Percentiles rank a stretch among this genome's conserved stretches.
These are phyloP conservation scores for Varecia variegata DNA, from an alignment of 2,797 vertebrate genomes.

Conservation along the genomic window DNA sequence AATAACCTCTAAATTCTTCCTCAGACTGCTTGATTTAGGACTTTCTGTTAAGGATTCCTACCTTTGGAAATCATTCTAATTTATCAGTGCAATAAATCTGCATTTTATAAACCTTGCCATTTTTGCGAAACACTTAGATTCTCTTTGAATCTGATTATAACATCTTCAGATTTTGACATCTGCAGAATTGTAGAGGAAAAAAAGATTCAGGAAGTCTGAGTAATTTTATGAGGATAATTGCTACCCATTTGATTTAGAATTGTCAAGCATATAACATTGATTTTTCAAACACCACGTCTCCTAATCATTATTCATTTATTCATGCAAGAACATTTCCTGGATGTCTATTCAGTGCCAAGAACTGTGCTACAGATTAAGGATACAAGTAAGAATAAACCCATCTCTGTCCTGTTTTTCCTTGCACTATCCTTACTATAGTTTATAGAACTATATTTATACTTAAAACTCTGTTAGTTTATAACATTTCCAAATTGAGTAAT, in stretches of 20 bases:
- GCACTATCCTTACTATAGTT: background rate
- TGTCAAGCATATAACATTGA: background rate
- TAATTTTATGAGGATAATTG: constrained; percentile 42
- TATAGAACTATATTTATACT: background rate
- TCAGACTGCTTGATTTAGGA: background rate
- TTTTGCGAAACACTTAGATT: constrained; percentile 39
- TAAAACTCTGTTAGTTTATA: background rate
- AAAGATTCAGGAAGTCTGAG: background rate
- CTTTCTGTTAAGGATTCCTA: background rate
- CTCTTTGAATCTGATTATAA: background rate
- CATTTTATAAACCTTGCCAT: constrained; percentile 8
- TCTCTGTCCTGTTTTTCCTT: background rate
- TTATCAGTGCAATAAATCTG: background rate
- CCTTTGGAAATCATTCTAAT: constrained; percentile 22
- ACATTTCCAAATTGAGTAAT: constrained; percentile 21
- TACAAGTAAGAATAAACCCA: background rate
- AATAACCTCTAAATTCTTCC: background rate
- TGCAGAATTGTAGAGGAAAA: background rate
- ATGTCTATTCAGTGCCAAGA: background rate
- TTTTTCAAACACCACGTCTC: background rate
- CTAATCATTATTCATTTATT: constrained; percentile 25
- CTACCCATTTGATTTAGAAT: constrained; percentile 28
- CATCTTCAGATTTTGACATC: constrained; percentile 32
- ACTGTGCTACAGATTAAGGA: background rate
- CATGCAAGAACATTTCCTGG: background rate